phyloP scores from a whole-genome alignment of 2,113 vertebrate genomes.

The Psophia crepitans region DNA sequence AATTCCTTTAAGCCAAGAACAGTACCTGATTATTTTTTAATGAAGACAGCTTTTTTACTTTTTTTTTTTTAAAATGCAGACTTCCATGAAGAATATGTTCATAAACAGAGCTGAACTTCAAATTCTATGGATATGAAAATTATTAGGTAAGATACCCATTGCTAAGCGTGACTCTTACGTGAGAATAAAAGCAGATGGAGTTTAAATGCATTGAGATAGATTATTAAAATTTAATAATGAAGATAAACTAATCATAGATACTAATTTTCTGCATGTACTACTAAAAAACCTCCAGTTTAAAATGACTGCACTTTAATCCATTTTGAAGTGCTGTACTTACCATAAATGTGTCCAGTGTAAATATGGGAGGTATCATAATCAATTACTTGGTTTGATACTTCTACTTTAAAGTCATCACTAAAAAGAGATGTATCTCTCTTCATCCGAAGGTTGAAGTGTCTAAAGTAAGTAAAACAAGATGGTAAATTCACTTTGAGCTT shows the following conservation, averaged over 20 bases:
- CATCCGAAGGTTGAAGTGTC: constrained; percentile 94
- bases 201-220: not conserved
- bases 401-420: constrained; percentile 87
- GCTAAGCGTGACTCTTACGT: not conserved
- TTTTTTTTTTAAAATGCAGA: not conserved
- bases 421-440: constrained; percentile 90
- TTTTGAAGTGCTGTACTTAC: constrained; percentile 74
- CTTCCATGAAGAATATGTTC: not conserved
- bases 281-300: not conserved
- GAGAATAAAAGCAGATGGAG: not conserved
- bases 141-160: not conserved
- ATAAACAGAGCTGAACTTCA: not conserved
- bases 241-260: not conserved
- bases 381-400: constrained; percentile 81
- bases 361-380: constrained; percentile 94
- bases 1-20: not conserved
- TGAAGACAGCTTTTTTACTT: not conserved
- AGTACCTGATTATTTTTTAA: not conserved
- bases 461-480: constrained; percentile 57
- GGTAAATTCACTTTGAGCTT: not conserved
- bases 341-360: constrained; percentile 93
- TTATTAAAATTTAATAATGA: not conserved
- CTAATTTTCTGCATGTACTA: not conserved
- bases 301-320: not conserved
- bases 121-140: not conserved